Base-by-base conservation (phyloP, 2,797 vertebrate genomes). In the Xyrichtys novacula region DNA sequence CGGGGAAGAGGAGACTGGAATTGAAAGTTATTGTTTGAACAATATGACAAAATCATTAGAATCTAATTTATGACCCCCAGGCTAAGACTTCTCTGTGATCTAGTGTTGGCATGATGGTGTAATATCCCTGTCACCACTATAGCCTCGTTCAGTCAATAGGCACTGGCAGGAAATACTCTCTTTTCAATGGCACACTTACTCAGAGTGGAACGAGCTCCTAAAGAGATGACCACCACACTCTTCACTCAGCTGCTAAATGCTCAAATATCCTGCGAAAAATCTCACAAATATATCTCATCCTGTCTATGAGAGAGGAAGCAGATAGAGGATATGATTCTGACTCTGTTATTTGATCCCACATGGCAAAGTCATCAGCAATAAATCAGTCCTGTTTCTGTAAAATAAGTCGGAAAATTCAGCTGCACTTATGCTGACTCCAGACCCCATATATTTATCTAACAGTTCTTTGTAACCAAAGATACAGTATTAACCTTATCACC, bases 31-130 rank as follows among this genome's bases (percentile, higher is more conserved):
- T 92, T 91, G 91, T 92, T 93, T 95, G 91, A 92, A 91, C 86
- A 90, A 92, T 89, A 91, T 93, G 95, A 96, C 92, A 95, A 95
- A 97, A 95, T 95, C 91, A 95, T 96, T 96, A 96, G 91, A 92
- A 90, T 91, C 86, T 83, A 95, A 96, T 94, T 91, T 94, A 96
- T 94, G 89, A 89, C 92, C 94, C 87, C 78, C 40, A 74, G 88
- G 85, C 89, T 88, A 77, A 89, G 76, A 92, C 81, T 76, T 89
- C 85, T 87, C 84, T 76, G 52, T 93, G 91, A 95, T 88, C 80
- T 84, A 88, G 71, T 79, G 78, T 65, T 81, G 81, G 78, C 83
- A 65, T 80, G 70, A 87, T 79, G 64, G 58, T 81, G 81, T 91
- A 91, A 90, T 91, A 88, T 88, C 79, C 71, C 74, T 74, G 81